A percentile compares a stretch with the other conserved stretches of the same genome.
phyloP scores from a whole-genome alignment of 1,140 invertebrate species.

The Stegodyphus mimosarum region DNA sequence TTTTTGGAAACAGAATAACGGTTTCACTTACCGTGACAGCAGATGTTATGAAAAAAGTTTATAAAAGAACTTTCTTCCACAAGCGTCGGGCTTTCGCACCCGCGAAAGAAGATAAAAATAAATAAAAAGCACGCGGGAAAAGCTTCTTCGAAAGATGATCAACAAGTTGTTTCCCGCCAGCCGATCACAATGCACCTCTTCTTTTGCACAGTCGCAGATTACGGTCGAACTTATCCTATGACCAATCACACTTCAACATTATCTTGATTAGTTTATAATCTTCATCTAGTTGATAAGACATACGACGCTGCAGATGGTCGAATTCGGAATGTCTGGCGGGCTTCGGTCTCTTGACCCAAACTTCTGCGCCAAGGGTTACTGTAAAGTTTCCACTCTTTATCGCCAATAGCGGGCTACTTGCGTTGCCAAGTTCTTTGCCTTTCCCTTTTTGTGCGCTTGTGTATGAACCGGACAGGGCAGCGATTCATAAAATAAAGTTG shows the following conservation, averaged over 20 bases:
- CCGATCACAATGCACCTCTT: background rate
- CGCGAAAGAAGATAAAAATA: background rate
- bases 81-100: background rate
- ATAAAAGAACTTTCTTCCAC: background rate
- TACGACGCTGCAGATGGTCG: constrained; percentile 1
- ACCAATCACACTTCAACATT: background rate
- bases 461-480: too few species aligned
- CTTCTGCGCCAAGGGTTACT: constrained; percentile 24
- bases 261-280: background rate
- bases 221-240: background rate
- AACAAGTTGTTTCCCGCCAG: background rate
- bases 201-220: too few species aligned
- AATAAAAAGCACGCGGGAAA: background rate
- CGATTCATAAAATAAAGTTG: too few species aligned
- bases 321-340: constrained; percentile 6
- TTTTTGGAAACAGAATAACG: background rate
- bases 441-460: background rate
- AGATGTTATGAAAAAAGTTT: background rate
- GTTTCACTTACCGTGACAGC: background rate
- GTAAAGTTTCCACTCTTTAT: background rate
- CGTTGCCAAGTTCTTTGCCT: background rate
- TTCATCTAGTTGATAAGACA: background rate
- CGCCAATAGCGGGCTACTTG: background rate
- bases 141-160: background rate
- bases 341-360: constrained; percentile 19